Evolutionary conservation across 2,113 vertebrate genomes (phyloP).

Genomic region (Capreolus pygargus): DNA sequence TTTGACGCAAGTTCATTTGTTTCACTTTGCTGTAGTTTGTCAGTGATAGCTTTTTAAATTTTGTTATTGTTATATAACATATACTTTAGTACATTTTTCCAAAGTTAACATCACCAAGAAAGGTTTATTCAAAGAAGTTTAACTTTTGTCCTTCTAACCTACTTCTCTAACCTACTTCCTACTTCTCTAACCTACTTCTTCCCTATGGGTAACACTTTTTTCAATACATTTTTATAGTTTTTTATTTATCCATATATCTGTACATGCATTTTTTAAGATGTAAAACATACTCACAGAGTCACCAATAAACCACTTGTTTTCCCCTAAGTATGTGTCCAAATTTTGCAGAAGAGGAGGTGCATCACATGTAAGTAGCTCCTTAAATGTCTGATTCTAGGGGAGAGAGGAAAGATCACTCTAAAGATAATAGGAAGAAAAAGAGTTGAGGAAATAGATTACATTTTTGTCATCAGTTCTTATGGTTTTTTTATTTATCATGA

Average conservation of each 20-base stretch:
- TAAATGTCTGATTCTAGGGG: slow-evolving; percentile 75
- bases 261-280: background rate
- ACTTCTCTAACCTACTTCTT: background rate
- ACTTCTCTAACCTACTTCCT: background rate
- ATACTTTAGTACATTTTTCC: background rate
- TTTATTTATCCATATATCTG: background rate
- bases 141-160: background rate
- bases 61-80: background rate
- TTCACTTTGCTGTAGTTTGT: background rate
- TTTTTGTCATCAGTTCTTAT: background rate
- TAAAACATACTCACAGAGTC: slow-evolving; percentile 81
- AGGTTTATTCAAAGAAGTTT: background rate
- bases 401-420: background rate
- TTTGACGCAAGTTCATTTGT: background rate
- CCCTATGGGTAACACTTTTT: background rate
- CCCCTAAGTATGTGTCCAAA: slow-evolving; percentile 79
- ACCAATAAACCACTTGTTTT: slow-evolving; percentile 82
- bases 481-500: background rate
- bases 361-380: slow-evolving; percentile 78
- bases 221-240: background rate
- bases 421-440: background rate
- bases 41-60: background rate
- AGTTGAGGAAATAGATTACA: background rate
- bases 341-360: slow-evolving; percentile 74
- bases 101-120: background rate